Percentiles rank a stretch among this genome's conserved stretches.
These are phyloP conservation scores for Allolobophora icterica DNA, from an alignment of 2,888 invertebrate genomes.

Conservation along the genomic window DNA sequence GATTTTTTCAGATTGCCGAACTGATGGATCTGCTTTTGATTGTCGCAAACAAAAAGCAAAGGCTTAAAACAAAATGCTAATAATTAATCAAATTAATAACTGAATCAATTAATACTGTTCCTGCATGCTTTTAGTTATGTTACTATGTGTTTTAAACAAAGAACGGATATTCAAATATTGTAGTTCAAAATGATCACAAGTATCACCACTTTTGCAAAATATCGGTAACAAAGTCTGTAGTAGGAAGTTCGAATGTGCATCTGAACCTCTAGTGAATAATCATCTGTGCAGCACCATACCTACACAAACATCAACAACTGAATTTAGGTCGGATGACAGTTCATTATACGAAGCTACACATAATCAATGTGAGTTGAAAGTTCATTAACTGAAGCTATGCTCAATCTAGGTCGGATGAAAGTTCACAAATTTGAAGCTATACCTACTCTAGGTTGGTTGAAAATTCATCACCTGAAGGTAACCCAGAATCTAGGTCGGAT, in stretches of 20 bases:
- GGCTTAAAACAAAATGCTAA: background rate
- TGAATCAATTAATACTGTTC: background rate
- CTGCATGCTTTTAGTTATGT: background rate
- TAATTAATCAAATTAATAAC: background rate
- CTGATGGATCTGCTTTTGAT: background rate
- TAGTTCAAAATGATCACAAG: background rate
- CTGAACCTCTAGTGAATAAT: background rate
- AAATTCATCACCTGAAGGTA: no score
- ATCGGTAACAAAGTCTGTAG: slow-evolving; percentile 8
- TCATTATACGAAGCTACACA: no score
- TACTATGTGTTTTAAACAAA: background rate
- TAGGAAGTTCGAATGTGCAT: background rate
- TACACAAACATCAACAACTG: background rate
- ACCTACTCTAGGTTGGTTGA: no score
- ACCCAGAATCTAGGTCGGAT: no score
- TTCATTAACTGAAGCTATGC: no score
- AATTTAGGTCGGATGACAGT: no score
- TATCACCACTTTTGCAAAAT: slow-evolving; percentile 5
- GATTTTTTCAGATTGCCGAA: background rate
- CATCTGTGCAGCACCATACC: background rate
- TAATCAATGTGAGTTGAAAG: no score
- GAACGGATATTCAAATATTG: background rate
- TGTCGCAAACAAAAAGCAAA: background rate
- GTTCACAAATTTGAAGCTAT: no score
- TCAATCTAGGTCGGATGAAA: no score